Conservation (phyloP, 30 jellyfish, hydroid and myxozoan species). For the Aurelia coerulea region DNA sequence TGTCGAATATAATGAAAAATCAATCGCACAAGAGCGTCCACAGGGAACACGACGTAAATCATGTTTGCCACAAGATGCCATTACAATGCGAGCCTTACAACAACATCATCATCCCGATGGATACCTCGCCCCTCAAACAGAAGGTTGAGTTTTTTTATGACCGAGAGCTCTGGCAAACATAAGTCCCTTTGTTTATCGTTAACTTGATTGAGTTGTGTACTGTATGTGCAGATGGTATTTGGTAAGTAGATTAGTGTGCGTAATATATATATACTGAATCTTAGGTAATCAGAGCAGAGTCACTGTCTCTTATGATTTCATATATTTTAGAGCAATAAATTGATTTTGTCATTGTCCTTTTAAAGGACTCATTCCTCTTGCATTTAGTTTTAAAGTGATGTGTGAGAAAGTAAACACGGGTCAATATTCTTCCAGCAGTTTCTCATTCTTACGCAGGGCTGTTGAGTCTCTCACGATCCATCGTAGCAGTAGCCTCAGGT, state of each 20-base stretch:
- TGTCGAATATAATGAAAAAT: slow-evolving; percentile 4
- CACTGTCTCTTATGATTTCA: background rate
- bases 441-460: too few species aligned
- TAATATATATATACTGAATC: slow-evolving; percentile 5
- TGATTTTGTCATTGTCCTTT: background rate
- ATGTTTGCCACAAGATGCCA: slow-evolving; percentile 67
- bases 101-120: slow-evolving; percentile 76
- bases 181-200: too few species aligned
- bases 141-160: slow-evolving; percentile 23
- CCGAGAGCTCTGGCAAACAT: too few species aligned
- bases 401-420: too few species aligned
- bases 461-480: too few species aligned
- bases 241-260: slow-evolving; percentile 7
- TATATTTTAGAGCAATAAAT: background rate
- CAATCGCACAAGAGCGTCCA: background rate
- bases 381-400: too few species aligned
- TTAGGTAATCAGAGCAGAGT: background rate
- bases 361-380: background rate
- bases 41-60: slow-evolving; percentile 64
- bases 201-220: slow-evolving; percentile 28
- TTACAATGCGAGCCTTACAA: slow-evolving; percentile 56
- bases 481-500: too few species aligned
- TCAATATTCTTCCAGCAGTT: too few species aligned
- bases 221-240: too few species aligned
- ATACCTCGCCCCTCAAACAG: slow-evolving; percentile 57